Percentiles rank a stretch among this genome's conserved stretches.
These are phyloP conservation scores for Catocala nupta DNA, from an alignment of 2,888 invertebrate species.

Conservation along the genomic window DNA sequence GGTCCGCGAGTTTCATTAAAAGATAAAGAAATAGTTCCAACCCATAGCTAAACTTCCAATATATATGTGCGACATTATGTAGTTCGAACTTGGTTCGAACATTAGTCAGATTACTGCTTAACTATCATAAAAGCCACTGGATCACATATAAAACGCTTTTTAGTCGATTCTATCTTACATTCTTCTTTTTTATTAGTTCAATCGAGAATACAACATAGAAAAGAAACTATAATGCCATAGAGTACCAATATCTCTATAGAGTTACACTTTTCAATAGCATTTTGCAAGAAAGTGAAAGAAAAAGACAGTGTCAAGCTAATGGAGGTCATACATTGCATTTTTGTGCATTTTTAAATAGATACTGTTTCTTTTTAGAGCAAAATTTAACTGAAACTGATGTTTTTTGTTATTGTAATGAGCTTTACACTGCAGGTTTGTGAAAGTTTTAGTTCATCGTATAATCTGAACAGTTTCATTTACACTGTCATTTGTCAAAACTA, in stretches of 20 bases:
- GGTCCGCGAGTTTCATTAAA: no score
- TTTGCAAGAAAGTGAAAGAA: conserved; percentile 71
- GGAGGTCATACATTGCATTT: conserved; percentile 86
- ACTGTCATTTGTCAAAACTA: conserved; percentile 62
- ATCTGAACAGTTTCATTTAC: conserved; percentile 38
- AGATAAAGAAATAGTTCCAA: no score
- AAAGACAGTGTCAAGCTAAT: conserved; percentile 77
- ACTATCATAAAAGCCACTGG: no score
- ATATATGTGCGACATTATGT: no score
- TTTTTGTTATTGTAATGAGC: conserved; percentile 62
- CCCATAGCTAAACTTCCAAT: no score
- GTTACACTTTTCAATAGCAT: conserved; percentile 30
- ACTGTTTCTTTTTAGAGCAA: conserved; percentile 45
- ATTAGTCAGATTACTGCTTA: no score
- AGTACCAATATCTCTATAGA: not conserved
- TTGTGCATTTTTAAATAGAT: conserved; percentile 70
- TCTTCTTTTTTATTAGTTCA: no score
- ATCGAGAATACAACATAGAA: no score
- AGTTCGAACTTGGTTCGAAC: no score
- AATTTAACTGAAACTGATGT: conserved; percentile 57
- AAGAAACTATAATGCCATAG: no score
- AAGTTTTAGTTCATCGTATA: conserved; percentile 26
- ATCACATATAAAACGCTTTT: no score
- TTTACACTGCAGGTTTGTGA: conserved; percentile 57
- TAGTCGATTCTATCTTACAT: no score